Evolutionary conservation across 2,113 vertebrate species (phyloP), one percentile per base, ranked within the genome.

Genomic region (Psophia crepitans): DNA sequence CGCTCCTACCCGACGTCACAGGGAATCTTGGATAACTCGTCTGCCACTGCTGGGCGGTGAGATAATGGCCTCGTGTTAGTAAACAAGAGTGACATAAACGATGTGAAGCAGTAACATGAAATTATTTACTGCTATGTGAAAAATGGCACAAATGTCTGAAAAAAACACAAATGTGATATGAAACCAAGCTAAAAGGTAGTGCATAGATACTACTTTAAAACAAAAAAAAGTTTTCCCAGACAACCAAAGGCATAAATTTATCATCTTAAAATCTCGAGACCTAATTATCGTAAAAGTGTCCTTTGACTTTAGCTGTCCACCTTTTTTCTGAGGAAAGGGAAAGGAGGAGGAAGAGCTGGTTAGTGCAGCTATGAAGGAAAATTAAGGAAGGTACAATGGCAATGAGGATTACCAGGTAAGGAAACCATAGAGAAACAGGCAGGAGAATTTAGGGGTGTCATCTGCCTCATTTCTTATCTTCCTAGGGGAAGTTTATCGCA

Each of bases 341-440:
- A 21, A 85, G 32, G 9, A 78, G 5, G 3, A 78, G 12, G 48
- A 80, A 84, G 23, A 77, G 11, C 2, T 46, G 11, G 9, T n/a
- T 46, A 41, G 6, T 68, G 27, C 14, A 73, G 9, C 14, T 49
- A 15, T 28, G 35, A 46, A 71, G 30, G 12, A 82, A 87, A 78
- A 61, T 63, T 3, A 48, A 23, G 9, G 24, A 63, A 7, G 3
- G 10, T 21, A 44, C 43, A 46, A 11, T 9, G 10, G 7, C 44
- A 39, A 21, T 17, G 11, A 3, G 10, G 35, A 39, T 28, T 71
- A 58, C 12, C 19, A n/a, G 8, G 23, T 8, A 1, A 65, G 5
- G 12, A 53, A 82, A 66, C 2, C 6, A 0, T 16, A 0, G 2
- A 53, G 6, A 22, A 35, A 46, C 2, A 46, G 2, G 10, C 4